A percentile compares a stretch with the other conserved stretches of the same genome.
phyloP scores from a whole-genome alignment of 2,113 vertebrate species.

The Calidris pugnax region DNA sequence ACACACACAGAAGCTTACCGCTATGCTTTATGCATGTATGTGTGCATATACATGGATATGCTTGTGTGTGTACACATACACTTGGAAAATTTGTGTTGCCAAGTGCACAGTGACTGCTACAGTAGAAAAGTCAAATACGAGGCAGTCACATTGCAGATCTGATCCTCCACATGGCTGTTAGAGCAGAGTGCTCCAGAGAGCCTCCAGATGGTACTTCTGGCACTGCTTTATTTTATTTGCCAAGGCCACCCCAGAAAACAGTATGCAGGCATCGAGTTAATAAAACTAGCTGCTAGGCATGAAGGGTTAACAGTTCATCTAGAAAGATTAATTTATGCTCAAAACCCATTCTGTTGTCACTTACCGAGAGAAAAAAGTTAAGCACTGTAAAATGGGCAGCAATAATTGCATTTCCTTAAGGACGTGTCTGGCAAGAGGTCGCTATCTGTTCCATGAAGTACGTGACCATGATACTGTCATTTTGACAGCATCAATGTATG shows the following conservation, averaged over 20 bases:
- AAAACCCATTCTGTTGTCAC: conserved; percentile 48
- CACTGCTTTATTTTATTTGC: not conserved
- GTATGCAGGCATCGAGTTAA: not conserved
- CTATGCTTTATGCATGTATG: accelerated
- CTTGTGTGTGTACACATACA: accelerated
- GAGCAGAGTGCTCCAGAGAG: not conserved
- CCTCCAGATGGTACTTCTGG: not conserved
- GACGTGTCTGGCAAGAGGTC: conserved; percentile 57
- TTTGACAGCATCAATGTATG: conserved; percentile 31
- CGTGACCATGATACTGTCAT: conserved; percentile 73
- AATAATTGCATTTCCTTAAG: conserved; percentile 77
- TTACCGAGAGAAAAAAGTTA: conserved; percentile 51
- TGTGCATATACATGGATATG: no score
- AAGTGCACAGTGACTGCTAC: not conserved
- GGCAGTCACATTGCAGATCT: not conserved
- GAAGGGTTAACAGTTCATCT: conserved; percentile 54
- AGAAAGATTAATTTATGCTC: conserved; percentile 32
- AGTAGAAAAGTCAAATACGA: not conserved
- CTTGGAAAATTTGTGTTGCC: not conserved
- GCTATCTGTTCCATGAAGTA: conserved; percentile 62
- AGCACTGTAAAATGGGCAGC: conserved; percentile 37
- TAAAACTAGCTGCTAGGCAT: not conserved
- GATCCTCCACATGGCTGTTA: not conserved
- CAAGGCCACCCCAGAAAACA: conserved; percentile 1
- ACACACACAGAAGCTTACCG: accelerated